These are phyloP conservation scores for Formica selysi DNA, from an alignment of 1,140 invertebrate genomes.

Conservation along the genomic window DNA sequence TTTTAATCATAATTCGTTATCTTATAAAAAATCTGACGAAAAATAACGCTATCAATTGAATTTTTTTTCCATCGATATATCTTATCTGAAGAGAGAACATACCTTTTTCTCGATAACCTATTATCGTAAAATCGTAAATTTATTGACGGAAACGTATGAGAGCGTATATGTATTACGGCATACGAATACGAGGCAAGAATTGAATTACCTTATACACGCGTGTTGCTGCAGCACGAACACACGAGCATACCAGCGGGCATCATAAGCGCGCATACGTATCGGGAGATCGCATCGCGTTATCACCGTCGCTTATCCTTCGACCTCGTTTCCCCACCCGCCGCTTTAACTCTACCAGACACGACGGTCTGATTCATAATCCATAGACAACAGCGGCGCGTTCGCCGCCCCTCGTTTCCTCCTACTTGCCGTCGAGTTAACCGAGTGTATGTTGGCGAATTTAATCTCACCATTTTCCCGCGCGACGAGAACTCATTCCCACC, in stretches of 20 bases:
- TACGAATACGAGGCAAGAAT: background rate
- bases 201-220: background rate
- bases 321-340: background rate
- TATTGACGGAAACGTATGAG: too few species aligned
- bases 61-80: background rate
- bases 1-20: background rate
- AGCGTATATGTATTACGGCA: too few species aligned
- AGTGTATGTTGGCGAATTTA: conserved; percentile 50
- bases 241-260: background rate
- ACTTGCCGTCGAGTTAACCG: conserved; percentile 1
- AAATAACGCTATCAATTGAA: too few species aligned
- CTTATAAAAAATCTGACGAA: background rate
- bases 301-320: conserved; percentile 26
- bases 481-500: conserved; percentile 8
- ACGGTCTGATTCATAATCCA: conserved; percentile 40
- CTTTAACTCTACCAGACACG: conserved; percentile 4
- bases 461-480: conserved; percentile 69
- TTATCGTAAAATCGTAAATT: conserved; percentile 5
- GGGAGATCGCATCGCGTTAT: conserved; percentile 15
- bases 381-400: conserved; percentile 8
- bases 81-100: conserved; percentile 16
- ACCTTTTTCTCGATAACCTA: background rate
- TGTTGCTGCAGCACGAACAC: background rate
- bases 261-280: background rate
- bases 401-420: conserved; percentile 13